Base-by-base conservation (phyloP, 2,888 invertebrate genomes). In the Spodoptera exigua region DNA sequence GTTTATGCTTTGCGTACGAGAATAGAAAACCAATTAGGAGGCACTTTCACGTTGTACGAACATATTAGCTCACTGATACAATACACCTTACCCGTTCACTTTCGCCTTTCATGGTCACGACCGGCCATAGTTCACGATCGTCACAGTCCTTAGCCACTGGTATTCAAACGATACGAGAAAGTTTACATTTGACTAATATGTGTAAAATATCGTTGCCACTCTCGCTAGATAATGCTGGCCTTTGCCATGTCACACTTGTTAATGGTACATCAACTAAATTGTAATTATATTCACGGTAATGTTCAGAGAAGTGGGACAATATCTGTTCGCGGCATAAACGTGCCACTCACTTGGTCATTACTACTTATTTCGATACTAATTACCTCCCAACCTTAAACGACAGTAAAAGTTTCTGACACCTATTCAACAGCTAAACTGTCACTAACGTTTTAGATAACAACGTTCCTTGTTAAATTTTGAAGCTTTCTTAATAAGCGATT, bases 21-120 rank as follows among this genome's bases (percentile, higher is more conserved):
- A 59, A 64, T 70, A 56, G 59, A 68, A 67, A 67, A 68, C 69
- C 65, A 54, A 75, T 68, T 52, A 37, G 16, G 4, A 48, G 37
- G 49, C 75, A 80, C 80, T 85, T 84, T 85, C 84, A 71, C 78
- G 70, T 70, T 41, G 64, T 71, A 74, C 67, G 66, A 71, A 75
- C 78, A 76, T 81, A 79, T 84, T 84, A 81, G 76, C 76, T 76
- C 77, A 82, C 70, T 56, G 61, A 78, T 74, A 77, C 70, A 77
- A 75, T 80, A 69, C 66, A 71, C 70, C 80, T 75, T 68, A 68
- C 68, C 77, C 58, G 79, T 80, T 84, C 84, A 87, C 87, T 88
- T 86, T 88, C 85, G 78, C 83, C 74, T 76, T 78, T 76, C 73
- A 57, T 80, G 81, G 77, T 83, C 88, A 87, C 86, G 85, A 83